These are phyloP conservation scores for Morbakka virulenta DNA, from an alignment of 30 jellyfish, hydroid and myxozoan species.

Conservation along the genomic window DNA sequence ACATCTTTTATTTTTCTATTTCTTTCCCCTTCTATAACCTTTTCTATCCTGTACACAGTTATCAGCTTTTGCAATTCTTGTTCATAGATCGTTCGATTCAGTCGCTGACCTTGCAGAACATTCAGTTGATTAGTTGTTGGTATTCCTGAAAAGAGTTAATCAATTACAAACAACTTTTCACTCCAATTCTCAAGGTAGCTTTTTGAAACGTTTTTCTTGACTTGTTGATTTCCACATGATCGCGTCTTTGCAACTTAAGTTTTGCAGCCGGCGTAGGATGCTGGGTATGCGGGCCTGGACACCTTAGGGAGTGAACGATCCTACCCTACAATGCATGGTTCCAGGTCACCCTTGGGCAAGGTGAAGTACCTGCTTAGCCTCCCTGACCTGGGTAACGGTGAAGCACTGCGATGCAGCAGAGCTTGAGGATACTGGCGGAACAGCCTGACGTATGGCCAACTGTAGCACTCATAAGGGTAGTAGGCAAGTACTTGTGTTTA, in stretches of 20 bases:
- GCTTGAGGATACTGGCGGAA: too few relatives aligned
- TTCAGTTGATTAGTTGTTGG: slow-evolving; percentile 9
- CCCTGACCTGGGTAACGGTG: too few relatives aligned
- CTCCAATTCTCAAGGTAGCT: slow-evolving; percentile 22
- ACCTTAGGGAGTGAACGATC: too few relatives aligned
- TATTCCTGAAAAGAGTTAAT: background rate
- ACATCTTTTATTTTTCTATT: background rate
- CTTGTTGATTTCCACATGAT: slow-evolving; percentile 9
- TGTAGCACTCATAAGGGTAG: too few relatives aligned
- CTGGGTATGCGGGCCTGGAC: too few relatives aligned
- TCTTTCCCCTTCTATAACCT: background rate
- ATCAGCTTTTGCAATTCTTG: slow-evolving; percentile 31
- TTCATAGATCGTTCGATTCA: slow-evolving; percentile 19
- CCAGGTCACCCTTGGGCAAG: too few relatives aligned
- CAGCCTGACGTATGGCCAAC: too few relatives aligned
- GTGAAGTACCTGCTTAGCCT: too few relatives aligned
- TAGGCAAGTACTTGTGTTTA: too few relatives aligned
- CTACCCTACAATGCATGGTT: too few relatives aligned
- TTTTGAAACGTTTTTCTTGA: slow-evolving; percentile 25
- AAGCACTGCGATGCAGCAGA: too few relatives aligned
- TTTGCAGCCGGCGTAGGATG: background rate
- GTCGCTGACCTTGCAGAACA: slow-evolving; percentile 15
- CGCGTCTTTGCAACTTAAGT: slow-evolving; percentile 8
- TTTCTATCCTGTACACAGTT: background rate
- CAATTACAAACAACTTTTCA: slow-evolving; percentile 31